These are phyloP conservation scores for Muscicapa comitata DNA, from an alignment of 2,797 vertebrate species.

Conservation along the genomic window DNA sequence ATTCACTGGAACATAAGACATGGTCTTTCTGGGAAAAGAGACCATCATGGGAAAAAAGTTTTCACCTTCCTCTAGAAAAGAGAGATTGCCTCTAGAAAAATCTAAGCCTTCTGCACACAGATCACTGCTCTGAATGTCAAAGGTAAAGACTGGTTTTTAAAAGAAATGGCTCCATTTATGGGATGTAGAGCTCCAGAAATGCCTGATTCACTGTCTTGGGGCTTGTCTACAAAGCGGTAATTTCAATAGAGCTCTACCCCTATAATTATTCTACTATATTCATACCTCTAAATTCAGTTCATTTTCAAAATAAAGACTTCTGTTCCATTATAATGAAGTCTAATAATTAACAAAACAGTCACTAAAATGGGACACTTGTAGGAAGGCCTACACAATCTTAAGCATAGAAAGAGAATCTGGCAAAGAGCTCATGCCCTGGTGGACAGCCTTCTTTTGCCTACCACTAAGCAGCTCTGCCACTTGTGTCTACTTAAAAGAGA, in stretches of 20 bases:
- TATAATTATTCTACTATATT: not conserved
- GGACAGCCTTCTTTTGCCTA: not conserved
- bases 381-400: not conserved
- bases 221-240: not conserved
- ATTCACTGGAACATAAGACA: fast-evolving
- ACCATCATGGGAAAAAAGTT: fast-evolving
- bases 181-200: not conserved
- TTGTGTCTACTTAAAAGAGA: not conserved
- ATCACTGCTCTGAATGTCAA: not conserved
- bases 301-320: not conserved
- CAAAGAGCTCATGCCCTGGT: not conserved
- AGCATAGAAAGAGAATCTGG: not conserved
- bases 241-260: not conserved
- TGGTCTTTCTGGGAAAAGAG: not conserved
- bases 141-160: not conserved
- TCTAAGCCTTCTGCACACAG: not conserved
- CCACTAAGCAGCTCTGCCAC: not conserved
- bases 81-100: not conserved
- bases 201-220: not conserved
- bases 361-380: not conserved
- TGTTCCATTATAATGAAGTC: not conserved
- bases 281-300: not conserved
- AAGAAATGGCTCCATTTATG: not conserved
- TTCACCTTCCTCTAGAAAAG: not conserved
- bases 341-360: not conserved